These are phyloP conservation scores for Macropis europaea DNA, from an alignment of 2,888 invertebrate species.

Conservation along the genomic window DNA sequence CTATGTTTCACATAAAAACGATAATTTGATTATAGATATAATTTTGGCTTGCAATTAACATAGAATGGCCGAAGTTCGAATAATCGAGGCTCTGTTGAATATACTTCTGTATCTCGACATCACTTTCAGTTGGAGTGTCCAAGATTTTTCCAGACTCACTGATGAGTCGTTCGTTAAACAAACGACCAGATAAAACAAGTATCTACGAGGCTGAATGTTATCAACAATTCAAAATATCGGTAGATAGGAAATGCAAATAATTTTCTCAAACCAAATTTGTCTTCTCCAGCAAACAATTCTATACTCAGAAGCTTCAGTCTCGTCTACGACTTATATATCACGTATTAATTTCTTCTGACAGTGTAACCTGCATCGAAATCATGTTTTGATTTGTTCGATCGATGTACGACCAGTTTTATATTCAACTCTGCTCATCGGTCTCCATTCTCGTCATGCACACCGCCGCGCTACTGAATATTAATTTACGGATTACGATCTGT, in stretches of 20 bases:
- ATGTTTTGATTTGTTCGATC: background rate
- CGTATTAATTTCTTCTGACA: no score
- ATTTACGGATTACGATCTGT: background rate
- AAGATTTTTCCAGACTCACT: background rate
- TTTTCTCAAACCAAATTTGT: background rate
- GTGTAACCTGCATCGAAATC: no score
- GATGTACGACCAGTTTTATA: background rate
- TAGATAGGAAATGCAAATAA: background rate
- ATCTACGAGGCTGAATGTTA: no score
- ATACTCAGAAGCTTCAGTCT: no score
- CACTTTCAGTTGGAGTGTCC: constrained; percentile 1
- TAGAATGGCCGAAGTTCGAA: no score
- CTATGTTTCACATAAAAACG: no score
- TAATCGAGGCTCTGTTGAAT: no score
- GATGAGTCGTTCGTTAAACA: background rate
- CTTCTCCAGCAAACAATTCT: background rate
- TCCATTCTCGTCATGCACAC: background rate
- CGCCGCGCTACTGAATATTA: constrained; percentile 5
- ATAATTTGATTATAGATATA: no score
- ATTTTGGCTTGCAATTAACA: no score
- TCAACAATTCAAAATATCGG: background rate
- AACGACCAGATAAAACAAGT: background rate
- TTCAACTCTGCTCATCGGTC: background rate
- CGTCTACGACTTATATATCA: no score
- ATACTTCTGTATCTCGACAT: no score